phyloP scores from a whole-genome alignment of 2,797 vertebrate species.

The Phataginus tetradactyla region DNA sequence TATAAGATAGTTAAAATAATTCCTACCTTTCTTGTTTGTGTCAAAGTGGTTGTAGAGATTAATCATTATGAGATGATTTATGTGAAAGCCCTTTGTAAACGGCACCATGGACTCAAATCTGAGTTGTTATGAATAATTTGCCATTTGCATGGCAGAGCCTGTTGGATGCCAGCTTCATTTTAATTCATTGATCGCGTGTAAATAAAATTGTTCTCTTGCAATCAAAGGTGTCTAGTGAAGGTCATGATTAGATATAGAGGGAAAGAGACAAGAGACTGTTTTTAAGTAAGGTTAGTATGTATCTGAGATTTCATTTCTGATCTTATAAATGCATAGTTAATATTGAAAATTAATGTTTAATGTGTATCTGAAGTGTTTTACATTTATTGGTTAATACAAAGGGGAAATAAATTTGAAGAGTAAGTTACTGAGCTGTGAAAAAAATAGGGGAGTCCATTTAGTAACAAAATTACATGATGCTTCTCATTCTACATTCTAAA shows the following conservation, averaged over 20 bases:
- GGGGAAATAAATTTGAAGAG: slow-evolving; percentile 39
- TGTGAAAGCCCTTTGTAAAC: slow-evolving; percentile 24
- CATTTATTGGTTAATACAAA: slow-evolving; percentile 47
- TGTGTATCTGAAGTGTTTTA: slow-evolving; percentile 2
- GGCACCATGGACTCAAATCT: neutral
- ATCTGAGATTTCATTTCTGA: slow-evolving; percentile 27
- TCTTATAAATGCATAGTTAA: neutral
- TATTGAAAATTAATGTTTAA: slow-evolving; percentile 23
- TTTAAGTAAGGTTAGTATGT: slow-evolving; percentile 31
- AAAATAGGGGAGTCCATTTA: slow-evolving; percentile 49
- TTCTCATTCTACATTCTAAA: slow-evolving; percentile 46
- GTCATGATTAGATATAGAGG: slow-evolving; percentile 22
- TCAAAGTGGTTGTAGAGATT: neutral
- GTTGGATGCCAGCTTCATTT: slow-evolving; percentile 27
- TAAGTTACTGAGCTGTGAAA: slow-evolving; percentile 1
- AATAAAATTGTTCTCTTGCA: slow-evolving; percentile 31
- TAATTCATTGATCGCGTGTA: slow-evolving; percentile 32
- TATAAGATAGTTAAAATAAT: neutral
- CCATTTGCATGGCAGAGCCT: neutral
- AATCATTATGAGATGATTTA: neutral
- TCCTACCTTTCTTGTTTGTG: neutral
- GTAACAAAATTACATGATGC: slow-evolving; percentile 28
- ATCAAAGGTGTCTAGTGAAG: slow-evolving; percentile 56
- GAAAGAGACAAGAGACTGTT: neutral
- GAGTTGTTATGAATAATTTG: slow-evolving; percentile 34